Evolutionary conservation across 2,888 invertebrate species (phyloP), one percentile per base, ranked within the genome.

Genomic region (Scaptomyza cyrtandrae): DNA sequence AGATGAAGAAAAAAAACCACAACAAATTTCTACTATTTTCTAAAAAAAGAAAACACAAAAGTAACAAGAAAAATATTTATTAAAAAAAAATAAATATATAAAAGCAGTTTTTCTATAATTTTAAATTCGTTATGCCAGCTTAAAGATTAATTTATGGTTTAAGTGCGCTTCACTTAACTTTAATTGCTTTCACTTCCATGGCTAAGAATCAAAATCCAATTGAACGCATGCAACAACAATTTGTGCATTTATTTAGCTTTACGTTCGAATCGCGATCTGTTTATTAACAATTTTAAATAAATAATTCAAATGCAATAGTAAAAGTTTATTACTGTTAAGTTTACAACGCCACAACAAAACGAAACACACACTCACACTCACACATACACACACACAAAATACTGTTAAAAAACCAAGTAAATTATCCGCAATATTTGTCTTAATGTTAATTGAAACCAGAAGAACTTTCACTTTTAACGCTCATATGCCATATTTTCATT

Each of bases 211-310:
- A 79, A 84, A 82, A 84, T 84, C 82, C 45, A 52, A 49, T 13
- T 16, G 64, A 61, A 59, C 70, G 56, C 71, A 59, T 65, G 58
- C 61, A 71, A 65, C 46, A 68, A 66, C 33, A 33, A 9, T 33
- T 72, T 84, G 77, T 82, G 82, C 82, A 82, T 84, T 84, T 84
- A 84, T 73, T 86, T 80, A 86, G 86, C 80, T 86, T 75, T 80
- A 83, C 72, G 68, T 83, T 80, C 56, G 37, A 60, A 60, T 43
- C 50, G 73, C 60, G 63, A 46, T 63, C 52, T 6, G 2, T 33
- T 6, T 33, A 75, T 70, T 52, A 52, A 35, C 27, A 43, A 50
- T n/a, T 35, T 41, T 3, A 49, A 19, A 29, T 0, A 48, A 14
- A 43, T 10, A 16, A 39, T 11, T 35, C 44, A 43, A 68, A 78